A percentile compares a stretch with the other conserved stretches of the same genome.
phyloP scores from a whole-genome alignment of 2,888 invertebrate species.

The Belgica antarctica region DNA sequence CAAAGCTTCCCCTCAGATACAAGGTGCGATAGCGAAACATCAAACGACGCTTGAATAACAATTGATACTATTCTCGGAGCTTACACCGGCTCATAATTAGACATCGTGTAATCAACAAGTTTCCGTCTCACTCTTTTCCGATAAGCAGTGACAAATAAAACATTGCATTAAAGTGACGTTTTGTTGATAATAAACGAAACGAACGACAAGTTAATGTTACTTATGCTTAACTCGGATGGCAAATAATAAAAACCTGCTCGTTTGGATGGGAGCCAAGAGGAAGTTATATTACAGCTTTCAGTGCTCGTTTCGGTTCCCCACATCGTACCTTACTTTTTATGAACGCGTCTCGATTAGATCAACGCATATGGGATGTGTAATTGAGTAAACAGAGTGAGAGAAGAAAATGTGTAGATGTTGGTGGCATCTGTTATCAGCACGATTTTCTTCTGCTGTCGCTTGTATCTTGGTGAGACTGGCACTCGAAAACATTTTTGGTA shows the following conservation, averaged over 20 bases:
- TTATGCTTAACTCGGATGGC: not conserved
- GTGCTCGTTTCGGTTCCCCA: constrained; percentile 1
- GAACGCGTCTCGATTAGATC: too few species aligned
- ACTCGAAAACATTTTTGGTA: too few species aligned
- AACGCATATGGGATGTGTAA: not conserved
- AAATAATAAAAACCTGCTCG: constrained; percentile 7
- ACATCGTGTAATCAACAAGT: not conserved
- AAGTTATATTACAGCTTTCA: constrained; percentile 6
- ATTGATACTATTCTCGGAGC: constrained; percentile 25
- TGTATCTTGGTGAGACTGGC: too few species aligned
- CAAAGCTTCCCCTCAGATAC: too few species aligned
- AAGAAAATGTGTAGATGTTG: not conserved
- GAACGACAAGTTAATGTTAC: constrained; percentile 11
- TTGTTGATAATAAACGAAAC: too few species aligned
- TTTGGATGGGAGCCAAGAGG: constrained; percentile 27
- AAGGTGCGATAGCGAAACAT: not conserved
- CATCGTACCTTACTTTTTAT: too few species aligned
- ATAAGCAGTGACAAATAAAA: too few species aligned
- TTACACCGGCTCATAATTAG: constrained; percentile 13
- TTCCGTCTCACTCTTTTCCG: not conserved
- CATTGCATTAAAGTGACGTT: not conserved
- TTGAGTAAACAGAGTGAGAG: not conserved
- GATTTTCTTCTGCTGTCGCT: too few species aligned
- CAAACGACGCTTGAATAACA: not conserved
- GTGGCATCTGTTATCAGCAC: too few species aligned